Base-by-base conservation (phyloP, 23 tunicate genomes). In the Oikopleura albicans region DNA sequence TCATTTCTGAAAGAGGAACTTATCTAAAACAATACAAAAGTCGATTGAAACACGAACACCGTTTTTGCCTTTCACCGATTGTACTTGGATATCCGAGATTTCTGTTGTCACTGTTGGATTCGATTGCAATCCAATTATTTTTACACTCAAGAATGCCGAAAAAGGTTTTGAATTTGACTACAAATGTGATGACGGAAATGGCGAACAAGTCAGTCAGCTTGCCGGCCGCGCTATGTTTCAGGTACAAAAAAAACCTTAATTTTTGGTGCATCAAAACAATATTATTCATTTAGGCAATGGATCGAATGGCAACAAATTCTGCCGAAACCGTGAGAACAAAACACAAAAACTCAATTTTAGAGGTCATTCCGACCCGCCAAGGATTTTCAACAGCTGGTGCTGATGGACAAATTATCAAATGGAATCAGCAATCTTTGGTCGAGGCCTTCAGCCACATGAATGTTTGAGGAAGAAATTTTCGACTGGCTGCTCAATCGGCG, bases 91-190 rank as follows among this genome's bases (percentile, higher is more conserved):
- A 0, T 88, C 96, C 0, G 91, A 88, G 87, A 86, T 84, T 40
- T 87, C 89, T 87, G 28, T 95, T 28, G 95, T 95, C 0, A 91
- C 95, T 1, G 95, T 85, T 4, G 93, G 99, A 0, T 95, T 90
- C 75, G 99, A 95, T 84, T 95, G 99, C 86, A 95, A 95, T 85
- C 99, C 99, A 28, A 90, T 95, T 96, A 83, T 95, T 41, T 95
- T 90, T 83, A 85, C 57, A 39, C 87, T 87, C 4, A 88, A 85
- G 29, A 92, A 76, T 16, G 41, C 40, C 31, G 34, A 4, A 16
- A n/a, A n/a, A n/a, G 59, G 59, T 8, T 29, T 71, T 35, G 27
- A 12, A 16, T 71, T 71, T 37, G 2, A 34, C 37, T 2, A 31
- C 33, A 71, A 71, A 29, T 71, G 79, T 29, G 79, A 71, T 37